Conservation (phyloP, 2,797 vertebrate genomes). For the Tragopan temminckii region DNA sequence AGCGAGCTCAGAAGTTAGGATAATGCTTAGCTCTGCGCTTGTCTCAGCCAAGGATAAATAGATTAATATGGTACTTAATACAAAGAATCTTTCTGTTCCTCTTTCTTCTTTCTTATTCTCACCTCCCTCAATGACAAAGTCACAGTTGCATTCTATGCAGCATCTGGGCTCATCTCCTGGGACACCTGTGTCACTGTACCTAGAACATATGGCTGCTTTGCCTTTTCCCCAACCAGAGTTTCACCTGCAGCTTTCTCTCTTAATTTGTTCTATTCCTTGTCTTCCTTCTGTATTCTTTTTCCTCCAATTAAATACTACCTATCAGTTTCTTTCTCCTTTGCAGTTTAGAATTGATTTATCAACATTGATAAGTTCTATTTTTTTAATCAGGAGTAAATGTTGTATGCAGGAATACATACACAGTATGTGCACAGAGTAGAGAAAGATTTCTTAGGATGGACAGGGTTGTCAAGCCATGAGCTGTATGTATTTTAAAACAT, state of each 20-base stretch:
- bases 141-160: not conserved
- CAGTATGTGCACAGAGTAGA: not conserved
- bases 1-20: not conserved
- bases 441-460: not conserved
- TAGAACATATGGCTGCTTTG: not conserved
- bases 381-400: not conserved
- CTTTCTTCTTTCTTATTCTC: not conserved
- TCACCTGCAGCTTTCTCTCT: not conserved
- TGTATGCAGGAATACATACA: not conserved
- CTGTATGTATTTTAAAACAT: not conserved
- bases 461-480: not conserved
- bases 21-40: not conserved
- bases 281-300: not conserved
- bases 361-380: not conserved
- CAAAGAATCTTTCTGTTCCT: not conserved
- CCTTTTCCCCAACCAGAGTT: not conserved
- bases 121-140: slow-evolving; percentile 1
- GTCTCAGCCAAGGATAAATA: not conserved
- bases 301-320: not conserved
- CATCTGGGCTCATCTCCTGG: slow-evolving; percentile 28
- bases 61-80: not conserved
- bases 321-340: not conserved
- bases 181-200: not conserved
- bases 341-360: not conserved
- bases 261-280: not conserved